Percentiles rank a stretch among this genome's conserved stretches.
These are phyloP conservation scores for Endomychus coccineus DNA, from an alignment of 2,888 invertebrate species.

Conservation along the genomic window DNA sequence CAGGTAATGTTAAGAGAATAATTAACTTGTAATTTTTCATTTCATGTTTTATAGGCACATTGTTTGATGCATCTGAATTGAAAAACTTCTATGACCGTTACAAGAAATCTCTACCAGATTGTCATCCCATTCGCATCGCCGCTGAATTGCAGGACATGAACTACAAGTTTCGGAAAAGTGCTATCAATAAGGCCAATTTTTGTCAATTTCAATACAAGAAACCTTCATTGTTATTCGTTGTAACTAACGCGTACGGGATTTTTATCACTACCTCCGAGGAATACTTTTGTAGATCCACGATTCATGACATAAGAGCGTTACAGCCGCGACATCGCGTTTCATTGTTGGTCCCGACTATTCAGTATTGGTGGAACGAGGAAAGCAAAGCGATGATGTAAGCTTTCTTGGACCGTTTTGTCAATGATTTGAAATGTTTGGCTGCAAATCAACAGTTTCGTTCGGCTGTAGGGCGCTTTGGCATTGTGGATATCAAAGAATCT, in stretches of 20 bases:
- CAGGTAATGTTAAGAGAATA: constrained; percentile 1
- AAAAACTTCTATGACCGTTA: not conserved
- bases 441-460: constrained; percentile 8
- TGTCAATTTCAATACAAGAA: constrained; percentile 4
- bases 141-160: constrained; percentile 1
- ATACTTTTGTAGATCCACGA: constrained; percentile 3
- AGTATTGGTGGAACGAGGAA: not conserved
- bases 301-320: constrained; percentile 5
- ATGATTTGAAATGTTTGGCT: constrained; percentile 5
- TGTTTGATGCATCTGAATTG: constrained; percentile 5
- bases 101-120: too few species aligned
- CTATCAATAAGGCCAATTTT: not conserved
- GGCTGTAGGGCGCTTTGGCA: constrained; percentile 5
- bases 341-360: not conserved
- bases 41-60: constrained; percentile 1
- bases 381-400: constrained; percentile 2
- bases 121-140: constrained; percentile 1
- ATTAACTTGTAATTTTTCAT: not conserved
- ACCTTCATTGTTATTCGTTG: constrained; percentile 4
- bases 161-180: constrained; percentile 1
- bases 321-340: constrained; percentile 5
- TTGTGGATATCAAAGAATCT: constrained; percentile 4
- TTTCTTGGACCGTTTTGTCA: constrained; percentile 1
- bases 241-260: constrained; percentile 3
- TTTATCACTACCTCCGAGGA: constrained; percentile 2